Conservation (phyloP, 2,888 invertebrate species). For the Hedychridium roseum region DNA sequence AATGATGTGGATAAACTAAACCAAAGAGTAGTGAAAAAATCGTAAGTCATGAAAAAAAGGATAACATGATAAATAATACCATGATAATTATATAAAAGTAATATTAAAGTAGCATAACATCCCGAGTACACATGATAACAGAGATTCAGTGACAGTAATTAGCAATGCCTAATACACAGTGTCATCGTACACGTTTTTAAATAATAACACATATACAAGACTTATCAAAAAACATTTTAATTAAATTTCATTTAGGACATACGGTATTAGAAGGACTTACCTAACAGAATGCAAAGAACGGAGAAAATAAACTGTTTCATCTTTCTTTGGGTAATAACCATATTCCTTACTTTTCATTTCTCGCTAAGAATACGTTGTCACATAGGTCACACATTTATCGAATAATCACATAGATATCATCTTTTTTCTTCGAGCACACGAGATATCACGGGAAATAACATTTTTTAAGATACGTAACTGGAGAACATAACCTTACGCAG, state of each 20-base stretch:
- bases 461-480: slow-evolving; percentile 10
- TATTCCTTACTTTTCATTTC: slow-evolving; percentile 40
- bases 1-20: no score
- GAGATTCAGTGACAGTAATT: no score
- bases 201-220: no score
- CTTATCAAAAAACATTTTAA: slow-evolving; percentile 7
- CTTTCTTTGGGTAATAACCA: slow-evolving; percentile 55
- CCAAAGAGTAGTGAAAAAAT: no score
- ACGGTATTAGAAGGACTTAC: slow-evolving; percentile 42
- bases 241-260: not conserved
- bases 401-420: slow-evolving; percentile 6
- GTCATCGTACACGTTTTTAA: no score
- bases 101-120: no score
- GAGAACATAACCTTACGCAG: slow-evolving; percentile 31
- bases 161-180: no score
- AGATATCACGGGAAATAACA: slow-evolving; percentile 5
- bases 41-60: no score
- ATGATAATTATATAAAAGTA: no score
- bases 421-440: slow-evolving; percentile 5
- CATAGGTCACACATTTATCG: slow-evolving; percentile 15
- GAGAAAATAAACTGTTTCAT: slow-evolving; percentile 58
- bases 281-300: slow-evolving; percentile 51
- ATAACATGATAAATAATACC: no score
- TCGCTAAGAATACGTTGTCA: slow-evolving; percentile 11
- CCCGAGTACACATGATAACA: no score